A percentile compares a stretch with the other conserved stretches of the same genome.
Evolutionary conservation across 2,797 vertebrate species (phyloP).

Genomic region (Coregonus suidteri): DNA sequence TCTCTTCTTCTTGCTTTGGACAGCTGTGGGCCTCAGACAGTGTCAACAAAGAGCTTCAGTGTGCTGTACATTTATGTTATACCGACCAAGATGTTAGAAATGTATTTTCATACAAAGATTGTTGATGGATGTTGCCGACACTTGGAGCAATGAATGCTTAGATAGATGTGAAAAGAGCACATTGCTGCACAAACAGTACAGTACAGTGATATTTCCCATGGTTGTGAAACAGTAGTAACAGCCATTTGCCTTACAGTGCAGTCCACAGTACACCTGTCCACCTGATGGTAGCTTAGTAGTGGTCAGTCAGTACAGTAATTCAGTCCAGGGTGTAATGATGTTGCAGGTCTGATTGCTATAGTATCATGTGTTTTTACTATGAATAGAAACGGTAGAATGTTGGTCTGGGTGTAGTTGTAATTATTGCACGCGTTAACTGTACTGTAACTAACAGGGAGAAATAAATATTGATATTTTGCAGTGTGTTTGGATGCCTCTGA

Average conservation of each 20-base stretch:
- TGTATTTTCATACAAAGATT: background rate
- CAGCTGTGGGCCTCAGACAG: background rate
- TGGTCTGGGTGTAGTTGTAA: background rate
- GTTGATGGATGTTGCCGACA: background rate
- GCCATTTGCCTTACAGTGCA: background rate
- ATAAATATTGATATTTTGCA: background rate
- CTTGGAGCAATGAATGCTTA: background rate
- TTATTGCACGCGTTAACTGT: background rate
- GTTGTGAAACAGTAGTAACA: background rate
- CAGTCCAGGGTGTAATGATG: background rate
- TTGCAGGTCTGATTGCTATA: background rate
- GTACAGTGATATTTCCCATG: background rate
- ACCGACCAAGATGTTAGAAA: background rate
- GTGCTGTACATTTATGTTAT: background rate
- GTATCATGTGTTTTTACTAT: background rate
- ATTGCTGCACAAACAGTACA: background rate
- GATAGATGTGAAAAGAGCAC: background rate
- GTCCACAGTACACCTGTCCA: background rate
- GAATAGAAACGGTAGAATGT: background rate
- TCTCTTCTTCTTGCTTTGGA: background rate
- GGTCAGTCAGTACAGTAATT: background rate
- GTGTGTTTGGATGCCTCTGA: background rate
- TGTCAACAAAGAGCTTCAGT: background rate
- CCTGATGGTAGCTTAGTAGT: background rate
- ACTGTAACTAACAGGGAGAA: background rate